A percentile compares a stretch with the other conserved stretches of the same genome.
phyloP scores from a whole-genome alignment of 2,888 invertebrate genomes.

The Argyresthia albistria region DNA sequence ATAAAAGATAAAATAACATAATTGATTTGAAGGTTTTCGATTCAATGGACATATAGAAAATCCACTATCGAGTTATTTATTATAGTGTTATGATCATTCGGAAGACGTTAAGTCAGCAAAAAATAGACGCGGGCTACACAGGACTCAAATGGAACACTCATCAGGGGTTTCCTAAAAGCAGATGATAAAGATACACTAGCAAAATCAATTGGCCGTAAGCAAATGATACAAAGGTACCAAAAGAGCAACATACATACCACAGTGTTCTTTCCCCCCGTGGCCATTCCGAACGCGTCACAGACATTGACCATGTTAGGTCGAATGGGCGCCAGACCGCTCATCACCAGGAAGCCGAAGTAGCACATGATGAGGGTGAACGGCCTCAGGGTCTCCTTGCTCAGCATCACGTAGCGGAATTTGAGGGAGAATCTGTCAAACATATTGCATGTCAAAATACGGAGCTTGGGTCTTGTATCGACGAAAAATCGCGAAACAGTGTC shows the following conservation, averaged over 20 bases:
- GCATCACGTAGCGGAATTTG: slow-evolving; percentile 50
- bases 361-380: slow-evolving; percentile 55
- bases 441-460: neutral
- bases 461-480: neutral
- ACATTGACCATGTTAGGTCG: slow-evolving; percentile 69
- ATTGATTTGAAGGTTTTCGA: too few relatives aligned
- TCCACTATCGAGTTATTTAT: too few relatives aligned
- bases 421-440: slow-evolving; percentile 25
- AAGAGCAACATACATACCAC: slow-evolving; percentile 37
- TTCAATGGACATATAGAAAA: too few relatives aligned
- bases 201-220: too few relatives aligned
- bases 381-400: slow-evolving; percentile 61
- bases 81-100: too few relatives aligned
- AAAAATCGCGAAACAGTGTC: neutral
- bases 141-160: too few relatives aligned
- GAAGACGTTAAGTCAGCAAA: too few relatives aligned
- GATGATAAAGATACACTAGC: too few relatives aligned
- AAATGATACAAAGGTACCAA: too few relatives aligned
- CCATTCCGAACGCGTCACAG: slow-evolving; percentile 58
- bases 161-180: too few relatives aligned
- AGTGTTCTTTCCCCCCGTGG: slow-evolving; percentile 40
- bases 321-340: slow-evolving; percentile 62
- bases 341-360: slow-evolving; percentile 64
- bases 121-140: too few relatives aligned
- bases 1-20: too few relatives aligned